Evolutionary conservation across 2,797 vertebrate genomes (phyloP).

Genomic region (Microctenopoma lineatum): DNA sequence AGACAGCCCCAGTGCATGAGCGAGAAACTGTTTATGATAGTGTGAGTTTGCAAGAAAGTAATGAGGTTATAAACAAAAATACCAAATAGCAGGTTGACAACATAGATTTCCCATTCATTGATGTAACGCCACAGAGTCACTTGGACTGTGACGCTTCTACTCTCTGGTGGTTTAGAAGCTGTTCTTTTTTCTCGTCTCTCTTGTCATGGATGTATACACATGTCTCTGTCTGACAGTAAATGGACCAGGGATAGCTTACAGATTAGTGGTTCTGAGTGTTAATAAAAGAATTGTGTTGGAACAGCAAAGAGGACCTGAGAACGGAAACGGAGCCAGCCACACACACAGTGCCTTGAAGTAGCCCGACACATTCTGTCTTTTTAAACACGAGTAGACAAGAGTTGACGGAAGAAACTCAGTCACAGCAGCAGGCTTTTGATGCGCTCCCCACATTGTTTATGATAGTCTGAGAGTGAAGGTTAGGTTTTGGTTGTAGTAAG

Average conservation of each 20-base stretch:
- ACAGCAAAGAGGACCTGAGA: constrained; percentile 55
- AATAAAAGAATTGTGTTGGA: constrained; percentile 62
- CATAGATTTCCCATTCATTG: constrained; percentile 37
- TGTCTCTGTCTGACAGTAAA: constrained; percentile 63
- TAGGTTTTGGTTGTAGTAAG: constrained; percentile 48
- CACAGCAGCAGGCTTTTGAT: constrained; percentile 75
- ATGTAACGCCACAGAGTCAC: constrained; percentile 47
- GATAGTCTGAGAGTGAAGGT: constrained; percentile 67
- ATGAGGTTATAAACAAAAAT: constrained; percentile 68
- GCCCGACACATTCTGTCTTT: constrained; percentile 65
- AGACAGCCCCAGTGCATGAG: constrained; percentile 63
- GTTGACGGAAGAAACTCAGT: constrained; percentile 72
- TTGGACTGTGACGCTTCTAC: constrained; percentile 50
- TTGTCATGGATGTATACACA: constrained; percentile 62
- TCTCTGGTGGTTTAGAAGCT: constrained; percentile 61
- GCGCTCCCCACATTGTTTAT: constrained; percentile 78
- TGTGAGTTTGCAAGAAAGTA: constrained; percentile 64
- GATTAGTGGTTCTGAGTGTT: constrained; percentile 75
- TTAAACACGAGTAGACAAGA: constrained; percentile 69
- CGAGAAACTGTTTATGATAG: constrained; percentile 43
- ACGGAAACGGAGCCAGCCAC: constrained; percentile 69
- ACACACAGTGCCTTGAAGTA: constrained; percentile 75
- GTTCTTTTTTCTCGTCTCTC: constrained; percentile 39
- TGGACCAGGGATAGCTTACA: constrained; percentile 64
- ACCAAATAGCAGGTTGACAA: constrained; percentile 57